Percentiles rank a stretch among this genome's conserved stretches.
Conservation (phyloP, 2,113 vertebrate genomes). For the Oreamnos americanus region DNA sequence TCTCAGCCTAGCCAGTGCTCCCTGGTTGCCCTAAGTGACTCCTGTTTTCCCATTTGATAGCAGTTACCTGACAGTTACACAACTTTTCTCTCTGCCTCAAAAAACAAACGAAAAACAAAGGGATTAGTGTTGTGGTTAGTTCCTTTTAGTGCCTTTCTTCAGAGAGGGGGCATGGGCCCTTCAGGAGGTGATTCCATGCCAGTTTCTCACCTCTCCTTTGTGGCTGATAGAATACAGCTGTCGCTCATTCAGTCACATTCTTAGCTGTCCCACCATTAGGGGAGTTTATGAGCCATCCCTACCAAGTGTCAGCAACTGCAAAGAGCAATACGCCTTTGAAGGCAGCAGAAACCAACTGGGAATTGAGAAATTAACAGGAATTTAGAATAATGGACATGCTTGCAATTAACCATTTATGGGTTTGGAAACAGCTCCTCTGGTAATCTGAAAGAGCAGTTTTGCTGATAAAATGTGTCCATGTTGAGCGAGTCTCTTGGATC, state of each 20-base stretch:
- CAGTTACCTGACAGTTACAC: background rate
- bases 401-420: slow-evolving; percentile 58
- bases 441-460: slow-evolving; percentile 56
- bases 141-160: background rate
- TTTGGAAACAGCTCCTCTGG: slow-evolving; percentile 55
- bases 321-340: slow-evolving; percentile 59
- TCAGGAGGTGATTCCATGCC: background rate
- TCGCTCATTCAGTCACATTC: slow-evolving; percentile 7
- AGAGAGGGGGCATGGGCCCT: background rate
- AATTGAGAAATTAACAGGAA: slow-evolving; percentile 71
- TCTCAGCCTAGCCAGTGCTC: background rate
- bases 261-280: slow-evolving; percentile 8
- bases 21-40: background rate
- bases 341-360: slow-evolving; percentile 15
- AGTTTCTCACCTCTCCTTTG: background rate
- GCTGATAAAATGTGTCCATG: slow-evolving; percentile 53
- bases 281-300: slow-evolving; percentile 45
- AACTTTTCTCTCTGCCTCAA: background rate
- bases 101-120: background rate
- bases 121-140: background rate
- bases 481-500: background rate
- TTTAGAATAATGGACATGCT: slow-evolving; percentile 44
- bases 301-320: slow-evolving; percentile 46
- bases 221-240: slow-evolving; percentile 6
- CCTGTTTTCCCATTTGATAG: background rate